phyloP scores from a whole-genome alignment of 2,888 invertebrate genomes.

The Cosmorhoe ocellata region DNA sequence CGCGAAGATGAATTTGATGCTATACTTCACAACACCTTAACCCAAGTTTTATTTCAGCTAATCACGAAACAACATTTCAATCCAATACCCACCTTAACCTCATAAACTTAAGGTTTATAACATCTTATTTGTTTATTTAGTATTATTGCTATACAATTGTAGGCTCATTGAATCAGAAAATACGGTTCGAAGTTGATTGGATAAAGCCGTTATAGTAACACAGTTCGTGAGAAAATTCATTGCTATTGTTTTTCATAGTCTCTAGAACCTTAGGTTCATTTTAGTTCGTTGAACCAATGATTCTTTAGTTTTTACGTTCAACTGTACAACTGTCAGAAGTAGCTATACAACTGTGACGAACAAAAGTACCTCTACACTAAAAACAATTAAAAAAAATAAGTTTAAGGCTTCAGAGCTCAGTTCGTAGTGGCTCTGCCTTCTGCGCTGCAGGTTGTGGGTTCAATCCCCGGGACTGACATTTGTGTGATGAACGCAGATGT shows the following conservation, averaged over 20 bases:
- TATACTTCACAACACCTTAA: background rate
- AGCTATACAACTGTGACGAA: background rate
- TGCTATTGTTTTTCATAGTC: constrained; percentile 62
- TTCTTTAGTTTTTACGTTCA: constrained; percentile 17
- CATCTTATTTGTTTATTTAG: background rate
- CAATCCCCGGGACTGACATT: too few species aligned
- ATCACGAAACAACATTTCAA: constrained; percentile 9
- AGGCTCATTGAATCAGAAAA: background rate
- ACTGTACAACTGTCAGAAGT: constrained; percentile 2
- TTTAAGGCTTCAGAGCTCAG: too few species aligned
- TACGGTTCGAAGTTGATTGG: constrained; percentile 35
- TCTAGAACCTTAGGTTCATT: constrained; percentile 59
- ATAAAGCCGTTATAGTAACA: constrained; percentile 35
- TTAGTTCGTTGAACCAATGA: constrained; percentile 56
- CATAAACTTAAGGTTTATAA: background rate
- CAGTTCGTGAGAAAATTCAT: constrained; percentile 61
- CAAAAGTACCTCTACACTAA: too few species aligned
- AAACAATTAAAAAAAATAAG: too few species aligned
- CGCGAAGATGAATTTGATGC: background rate
- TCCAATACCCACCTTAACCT: background rate
- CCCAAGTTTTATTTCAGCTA: constrained; percentile 1
- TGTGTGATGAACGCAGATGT: too few species aligned
- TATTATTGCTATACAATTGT: background rate
- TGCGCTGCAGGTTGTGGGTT: too few species aligned
- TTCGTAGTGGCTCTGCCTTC: too few species aligned